Conservation (phyloP, 2,888 invertebrate species). For the Cyrtodaria siliqua region DNA sequence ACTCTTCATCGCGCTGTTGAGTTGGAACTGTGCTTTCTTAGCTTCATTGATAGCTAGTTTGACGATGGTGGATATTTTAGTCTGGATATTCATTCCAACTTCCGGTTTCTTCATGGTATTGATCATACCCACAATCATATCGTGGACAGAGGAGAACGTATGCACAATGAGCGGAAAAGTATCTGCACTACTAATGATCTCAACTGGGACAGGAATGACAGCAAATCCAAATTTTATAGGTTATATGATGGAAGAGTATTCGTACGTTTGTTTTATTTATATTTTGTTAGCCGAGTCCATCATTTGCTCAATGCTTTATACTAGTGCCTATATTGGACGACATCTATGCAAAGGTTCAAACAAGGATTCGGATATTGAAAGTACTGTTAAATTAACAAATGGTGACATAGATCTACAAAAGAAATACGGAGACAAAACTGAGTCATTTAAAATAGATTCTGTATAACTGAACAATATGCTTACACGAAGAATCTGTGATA, state of each 20-base stretch:
- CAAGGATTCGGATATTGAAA: too few relatives aligned
- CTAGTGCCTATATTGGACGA: neutral
- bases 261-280: constrained; percentile 20
- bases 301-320: constrained; percentile 7
- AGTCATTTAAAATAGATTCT: too few relatives aligned
- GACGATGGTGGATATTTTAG: constrained; percentile 2
- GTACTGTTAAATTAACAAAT: too few relatives aligned
- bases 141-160: constrained; percentile 33
- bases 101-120: constrained; percentile 31
- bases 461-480: too few relatives aligned
- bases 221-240: constrained; percentile 33
- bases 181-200: constrained; percentile 19
- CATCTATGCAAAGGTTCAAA: too few relatives aligned
- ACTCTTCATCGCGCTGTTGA: neutral
- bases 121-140: constrained; percentile 32
- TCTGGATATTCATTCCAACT: constrained; percentile 28
- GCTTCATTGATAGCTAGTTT: neutral
- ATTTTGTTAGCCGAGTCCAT: constrained; percentile 23
- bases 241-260: constrained; percentile 35
- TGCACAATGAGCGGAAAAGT: constrained; percentile 33
- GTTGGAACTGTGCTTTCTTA: constrained; percentile 16
- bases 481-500: too few relatives aligned
- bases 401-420: too few relatives aligned
- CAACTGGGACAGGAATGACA: constrained; percentile 22
- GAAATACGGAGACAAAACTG: too few relatives aligned